Evolutionary conservation across 2,797 vertebrate genomes (phyloP).

Genomic region (Phrynocephalus vlangalii): DNA sequence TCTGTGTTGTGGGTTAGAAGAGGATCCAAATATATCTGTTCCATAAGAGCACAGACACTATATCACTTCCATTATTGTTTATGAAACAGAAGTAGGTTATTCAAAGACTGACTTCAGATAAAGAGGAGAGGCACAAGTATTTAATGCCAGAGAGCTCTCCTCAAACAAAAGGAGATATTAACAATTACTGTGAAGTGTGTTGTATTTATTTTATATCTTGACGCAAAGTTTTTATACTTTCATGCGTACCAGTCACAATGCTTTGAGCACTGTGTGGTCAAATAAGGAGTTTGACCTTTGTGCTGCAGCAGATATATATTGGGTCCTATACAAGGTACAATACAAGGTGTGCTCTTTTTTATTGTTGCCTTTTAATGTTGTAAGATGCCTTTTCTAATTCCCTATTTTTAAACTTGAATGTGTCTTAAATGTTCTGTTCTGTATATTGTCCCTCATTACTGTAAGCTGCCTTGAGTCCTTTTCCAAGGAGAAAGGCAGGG

Average conservation of each 20-base stretch:
- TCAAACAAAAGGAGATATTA: conserved; percentile 4
- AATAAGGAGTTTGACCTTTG: neutral
- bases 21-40: no score
- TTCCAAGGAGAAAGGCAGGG: no score
- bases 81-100: neutral
- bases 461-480: no score
- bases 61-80: no score
- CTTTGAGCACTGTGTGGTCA: neutral
- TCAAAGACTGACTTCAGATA: neutral
- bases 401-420: no score
- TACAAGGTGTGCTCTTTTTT: neutral
- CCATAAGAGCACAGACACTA: no score
- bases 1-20: no score
- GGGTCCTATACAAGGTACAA: neutral
- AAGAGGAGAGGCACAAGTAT: neutral
- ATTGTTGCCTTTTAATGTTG: no score
- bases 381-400: no score
- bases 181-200: neutral
- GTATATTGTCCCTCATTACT: no score
- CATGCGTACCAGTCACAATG: neutral
- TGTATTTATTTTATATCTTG: neutral
- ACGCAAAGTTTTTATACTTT: neutral
- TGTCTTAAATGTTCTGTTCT: no score
- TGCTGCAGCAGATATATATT: neutral
- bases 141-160: neutral